phyloP scores from a whole-genome alignment of 1,140 invertebrate genomes.

The Zaprionus kolodkinae region DNA sequence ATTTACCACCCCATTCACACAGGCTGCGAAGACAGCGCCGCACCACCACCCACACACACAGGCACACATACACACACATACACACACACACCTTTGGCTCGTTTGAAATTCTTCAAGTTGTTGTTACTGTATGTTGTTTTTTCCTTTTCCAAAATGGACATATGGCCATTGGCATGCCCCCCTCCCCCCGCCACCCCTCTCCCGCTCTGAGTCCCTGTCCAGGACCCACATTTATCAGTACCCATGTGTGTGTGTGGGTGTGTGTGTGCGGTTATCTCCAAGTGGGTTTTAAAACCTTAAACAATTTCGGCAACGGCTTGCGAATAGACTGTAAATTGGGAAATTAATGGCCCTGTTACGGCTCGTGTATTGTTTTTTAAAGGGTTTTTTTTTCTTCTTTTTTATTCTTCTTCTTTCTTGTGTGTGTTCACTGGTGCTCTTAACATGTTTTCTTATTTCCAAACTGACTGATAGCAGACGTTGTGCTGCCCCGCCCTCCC shows the following conservation, averaged over 20 bases:
- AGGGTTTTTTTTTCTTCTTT: conserved; percentile 56
- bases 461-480: conserved; percentile 31
- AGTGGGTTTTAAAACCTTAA: conserved; percentile 76
- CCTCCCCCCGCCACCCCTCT: conserved; percentile 15
- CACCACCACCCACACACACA: conserved; percentile 26
- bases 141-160: conserved; percentile 76
- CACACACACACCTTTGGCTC: conserved; percentile 28
- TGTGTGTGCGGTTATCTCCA: conserved; percentile 53
- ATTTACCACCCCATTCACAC: conserved; percentile 82
- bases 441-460: conserved; percentile 37
- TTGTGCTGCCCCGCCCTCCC: background rate
- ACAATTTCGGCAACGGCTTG: conserved; percentile 81
- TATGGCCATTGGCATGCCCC: conserved; percentile 74
- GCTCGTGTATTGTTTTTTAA: conserved; percentile 80
- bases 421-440: conserved; percentile 15
- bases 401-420: conserved; percentile 8
- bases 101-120: conserved; percentile 66
- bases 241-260: conserved; percentile 27
- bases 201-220: conserved; percentile 37
- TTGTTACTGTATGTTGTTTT: conserved; percentile 67
- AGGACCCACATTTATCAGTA: conserved; percentile 12
- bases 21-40: conserved; percentile 58
- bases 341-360: conserved; percentile 80
- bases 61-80: conserved; percentile 25
- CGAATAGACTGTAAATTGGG: conserved; percentile 82